Conservation (phyloP, 2,113 vertebrate species). For the Entosphenus tridentatus region DNA sequence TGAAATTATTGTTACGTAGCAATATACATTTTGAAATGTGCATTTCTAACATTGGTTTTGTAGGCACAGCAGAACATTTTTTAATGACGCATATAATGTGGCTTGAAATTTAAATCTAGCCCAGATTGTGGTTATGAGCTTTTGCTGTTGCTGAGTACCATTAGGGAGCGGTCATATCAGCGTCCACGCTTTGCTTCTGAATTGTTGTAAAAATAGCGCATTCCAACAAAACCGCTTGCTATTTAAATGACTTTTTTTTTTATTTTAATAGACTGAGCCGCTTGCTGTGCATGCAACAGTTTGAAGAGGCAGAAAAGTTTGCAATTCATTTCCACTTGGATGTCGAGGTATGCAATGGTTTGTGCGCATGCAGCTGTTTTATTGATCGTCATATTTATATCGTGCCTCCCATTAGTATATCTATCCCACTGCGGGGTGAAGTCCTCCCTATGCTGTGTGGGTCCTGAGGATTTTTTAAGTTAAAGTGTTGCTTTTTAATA, state of each 20-base stretch:
- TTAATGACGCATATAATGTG: background rate
- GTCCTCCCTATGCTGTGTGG: too few relatives aligned
- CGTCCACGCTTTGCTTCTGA: conserved; percentile 7
- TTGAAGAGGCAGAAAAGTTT: conserved; percentile 80
- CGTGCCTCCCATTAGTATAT: too few relatives aligned
- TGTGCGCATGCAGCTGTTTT: too few relatives aligned
- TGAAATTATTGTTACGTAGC: too few relatives aligned
- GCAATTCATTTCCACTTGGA: conserved; percentile 68
- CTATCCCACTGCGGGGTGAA: too few relatives aligned
- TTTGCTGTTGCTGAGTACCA: background rate
- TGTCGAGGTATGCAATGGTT: conserved; percentile 37
- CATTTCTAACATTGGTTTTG: too few relatives aligned
- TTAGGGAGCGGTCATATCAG: background rate
- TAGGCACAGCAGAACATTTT: background rate
- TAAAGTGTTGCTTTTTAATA: too few relatives aligned
- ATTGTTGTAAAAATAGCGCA: background rate
- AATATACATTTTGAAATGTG: too few relatives aligned
- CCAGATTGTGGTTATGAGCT: background rate
- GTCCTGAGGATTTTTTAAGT: too few relatives aligned
- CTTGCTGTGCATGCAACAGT: conserved; percentile 70
- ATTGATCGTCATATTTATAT: too few relatives aligned
- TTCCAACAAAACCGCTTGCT: background rate
- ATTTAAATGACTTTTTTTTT: background rate
- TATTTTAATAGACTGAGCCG: conserved; percentile 41
- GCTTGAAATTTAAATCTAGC: background rate